Evolutionary conservation across 2,888 invertebrate species (phyloP).

Genomic region (Sesamia inferens): DNA sequence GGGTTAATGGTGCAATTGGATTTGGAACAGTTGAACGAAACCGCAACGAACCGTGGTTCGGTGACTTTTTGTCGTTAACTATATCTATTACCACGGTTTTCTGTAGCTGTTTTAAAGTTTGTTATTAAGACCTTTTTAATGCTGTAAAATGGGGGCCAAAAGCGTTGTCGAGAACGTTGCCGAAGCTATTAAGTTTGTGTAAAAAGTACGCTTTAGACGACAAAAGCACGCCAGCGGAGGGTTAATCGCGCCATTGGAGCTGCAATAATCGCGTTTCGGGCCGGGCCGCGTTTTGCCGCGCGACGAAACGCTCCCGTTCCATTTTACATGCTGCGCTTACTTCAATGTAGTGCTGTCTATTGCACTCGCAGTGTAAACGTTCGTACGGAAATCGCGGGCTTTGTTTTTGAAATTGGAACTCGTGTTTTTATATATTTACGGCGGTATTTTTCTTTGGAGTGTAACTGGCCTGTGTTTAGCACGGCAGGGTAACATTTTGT

Average conservation of each 20-base stretch:
- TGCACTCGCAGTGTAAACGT: constrained; percentile 72
- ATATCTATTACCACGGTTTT: constrained; percentile 51
- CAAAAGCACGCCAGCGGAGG: constrained; percentile 71
- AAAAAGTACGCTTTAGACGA: constrained; percentile 71
- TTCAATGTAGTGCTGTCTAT: constrained; percentile 76
- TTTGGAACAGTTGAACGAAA: constrained; percentile 73
- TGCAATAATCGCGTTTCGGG: constrained; percentile 80
- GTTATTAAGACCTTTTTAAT: constrained; percentile 50
- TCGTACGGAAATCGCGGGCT: constrained; percentile 68
- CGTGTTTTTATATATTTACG: constrained; percentile 63
- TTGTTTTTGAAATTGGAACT: constrained; percentile 77
- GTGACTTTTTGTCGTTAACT: constrained; percentile 50
- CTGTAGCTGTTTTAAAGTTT: constrained; percentile 34
- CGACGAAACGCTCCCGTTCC: constrained; percentile 66
- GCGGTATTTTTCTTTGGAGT: constrained; percentile 41
- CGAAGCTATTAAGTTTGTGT: constrained; percentile 61
- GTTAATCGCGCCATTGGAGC: constrained; percentile 81
- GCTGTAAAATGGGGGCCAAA: constrained; percentile 45
- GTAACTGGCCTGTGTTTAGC: constrained; percentile 49
- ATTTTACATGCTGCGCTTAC: constrained; percentile 77
- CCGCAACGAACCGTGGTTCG: constrained; percentile 70
- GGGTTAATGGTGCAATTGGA: constrained; percentile 79
- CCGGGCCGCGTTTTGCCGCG: constrained; percentile 58
- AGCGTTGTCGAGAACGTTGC: constrained; percentile 60
- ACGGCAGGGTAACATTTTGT: constrained; percentile 1